phyloP scores from a whole-genome alignment of 2,113 vertebrate genomes.

The Cryptomyrus ogoouensis region DNA sequence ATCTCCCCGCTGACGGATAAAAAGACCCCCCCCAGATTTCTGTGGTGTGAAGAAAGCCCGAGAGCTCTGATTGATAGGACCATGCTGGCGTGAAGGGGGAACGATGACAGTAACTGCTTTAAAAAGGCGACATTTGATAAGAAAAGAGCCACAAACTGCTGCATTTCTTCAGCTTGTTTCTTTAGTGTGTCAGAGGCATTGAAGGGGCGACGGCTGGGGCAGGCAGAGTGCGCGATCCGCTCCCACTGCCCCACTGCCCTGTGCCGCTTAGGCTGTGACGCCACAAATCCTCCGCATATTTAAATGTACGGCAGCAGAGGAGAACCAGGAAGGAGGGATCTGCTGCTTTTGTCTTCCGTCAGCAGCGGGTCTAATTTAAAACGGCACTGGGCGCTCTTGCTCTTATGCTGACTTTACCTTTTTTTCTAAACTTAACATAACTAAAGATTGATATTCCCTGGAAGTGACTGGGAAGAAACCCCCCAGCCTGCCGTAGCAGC shows the following conservation, averaged over 20 bases:
- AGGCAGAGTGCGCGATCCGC: neutral
- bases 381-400: slow-evolving; percentile 51
- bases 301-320: slow-evolving; percentile 54
- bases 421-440: slow-evolving; percentile 69
- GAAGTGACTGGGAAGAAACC: slow-evolving; percentile 69
- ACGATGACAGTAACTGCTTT: neutral
- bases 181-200: neutral
- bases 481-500: neutral
- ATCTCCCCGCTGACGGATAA: neutral
- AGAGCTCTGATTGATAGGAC: neutral
- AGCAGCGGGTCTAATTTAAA: slow-evolving; percentile 73
- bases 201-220: neutral
- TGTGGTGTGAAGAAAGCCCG: neutral
- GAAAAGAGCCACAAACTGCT: neutral
- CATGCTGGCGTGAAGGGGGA: neutral
- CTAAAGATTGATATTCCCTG: slow-evolving; percentile 71
- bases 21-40: neutral
- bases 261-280: slow-evolving; percentile 41
- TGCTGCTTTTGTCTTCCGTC: slow-evolving; percentile 60
- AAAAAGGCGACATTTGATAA: neutral
- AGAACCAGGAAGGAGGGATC: neutral
- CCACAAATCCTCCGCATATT: slow-evolving; percentile 49
- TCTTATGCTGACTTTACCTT: slow-evolving; percentile 57
- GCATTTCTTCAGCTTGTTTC: neutral
- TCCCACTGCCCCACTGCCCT: slow-evolving; percentile 37